Evolutionary conservation across 2,888 invertebrate genomes (phyloP).

Genomic region (Idaea biselata): DNA sequence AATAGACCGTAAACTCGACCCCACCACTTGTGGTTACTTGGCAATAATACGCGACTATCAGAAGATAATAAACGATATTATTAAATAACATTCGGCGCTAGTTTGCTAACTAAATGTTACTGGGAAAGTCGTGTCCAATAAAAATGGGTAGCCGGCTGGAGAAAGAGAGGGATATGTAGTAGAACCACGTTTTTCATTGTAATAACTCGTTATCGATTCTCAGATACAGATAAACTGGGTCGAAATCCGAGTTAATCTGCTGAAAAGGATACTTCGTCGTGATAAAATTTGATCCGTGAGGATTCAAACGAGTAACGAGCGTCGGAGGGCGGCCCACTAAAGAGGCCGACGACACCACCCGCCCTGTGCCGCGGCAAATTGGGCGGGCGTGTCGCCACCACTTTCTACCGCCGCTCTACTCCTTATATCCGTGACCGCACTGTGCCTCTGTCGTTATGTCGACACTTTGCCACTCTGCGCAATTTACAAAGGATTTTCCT

Average conservation of each 20-base stretch:
- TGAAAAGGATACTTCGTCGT: conserved; percentile 18
- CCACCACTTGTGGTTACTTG: conserved; percentile 20
- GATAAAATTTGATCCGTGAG: conserved; percentile 25
- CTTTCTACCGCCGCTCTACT: conserved; percentile 4
- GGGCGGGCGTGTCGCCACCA: conserved; percentile 38
- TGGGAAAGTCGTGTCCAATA: neutral
- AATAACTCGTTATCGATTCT: neutral
- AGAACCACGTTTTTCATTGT: neutral
- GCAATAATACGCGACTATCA: conserved; percentile 24
- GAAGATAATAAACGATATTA: conserved; percentile 21
- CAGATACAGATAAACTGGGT: neutral
- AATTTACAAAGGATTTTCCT: conserved; percentile 39
- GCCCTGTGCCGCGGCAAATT: conserved; percentile 40
- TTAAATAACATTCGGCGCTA: conserved; percentile 15
- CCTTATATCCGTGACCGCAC: conserved; percentile 22
- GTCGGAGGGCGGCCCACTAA: conserved; percentile 32
- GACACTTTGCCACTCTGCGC: conserved; percentile 34
- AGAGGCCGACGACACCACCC: conserved; percentile 48
- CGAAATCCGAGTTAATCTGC: conserved; percentile 1
- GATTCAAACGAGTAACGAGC: conserved; percentile 12
- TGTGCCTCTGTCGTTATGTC: conserved; percentile 30
- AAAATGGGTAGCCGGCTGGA: neutral
- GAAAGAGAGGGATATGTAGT: neutral
- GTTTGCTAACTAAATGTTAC: conserved; percentile 11
- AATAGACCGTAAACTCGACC: conserved; percentile 26